Evolutionary conservation across 2,797 vertebrate species (phyloP).

Genomic region (Hemitrygon akajei): DNA sequence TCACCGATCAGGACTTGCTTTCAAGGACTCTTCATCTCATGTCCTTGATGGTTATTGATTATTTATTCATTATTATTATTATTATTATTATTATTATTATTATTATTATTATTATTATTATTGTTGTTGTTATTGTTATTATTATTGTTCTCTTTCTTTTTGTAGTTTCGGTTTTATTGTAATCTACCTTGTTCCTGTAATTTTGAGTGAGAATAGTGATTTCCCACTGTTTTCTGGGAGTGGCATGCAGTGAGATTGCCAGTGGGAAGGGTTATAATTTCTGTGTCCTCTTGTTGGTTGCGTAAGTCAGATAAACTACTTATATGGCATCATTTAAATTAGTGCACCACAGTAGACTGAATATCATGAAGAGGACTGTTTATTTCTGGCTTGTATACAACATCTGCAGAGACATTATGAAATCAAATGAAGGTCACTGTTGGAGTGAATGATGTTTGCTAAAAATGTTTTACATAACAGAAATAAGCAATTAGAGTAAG

Average conservation of each 20-base stretch:
- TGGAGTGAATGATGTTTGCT: background rate
- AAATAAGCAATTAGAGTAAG: background rate
- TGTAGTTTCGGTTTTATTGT: background rate
- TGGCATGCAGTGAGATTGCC: constrained; percentile 28
- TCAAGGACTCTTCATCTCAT: too few species aligned
- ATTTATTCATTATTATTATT: too few species aligned
- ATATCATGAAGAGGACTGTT: background rate
- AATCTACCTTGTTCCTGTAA: constrained; percentile 16
- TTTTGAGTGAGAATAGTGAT: constrained; percentile 26
- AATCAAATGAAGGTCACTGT: background rate
- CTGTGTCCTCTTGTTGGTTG: constrained; percentile 6
- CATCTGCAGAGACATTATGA: background rate
- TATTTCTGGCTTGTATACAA: background rate
- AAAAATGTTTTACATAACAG: background rate
- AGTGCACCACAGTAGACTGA: background rate
- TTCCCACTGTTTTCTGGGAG: constrained; percentile 12
- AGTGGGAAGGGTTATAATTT: constrained; percentile 21
- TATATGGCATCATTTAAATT: background rate
- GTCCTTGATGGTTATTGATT: too few species aligned
- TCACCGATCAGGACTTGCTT: too few species aligned
- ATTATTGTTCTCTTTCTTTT: too few species aligned
- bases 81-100: too few species aligned
- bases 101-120: too few species aligned
- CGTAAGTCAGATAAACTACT: constrained; percentile 14
- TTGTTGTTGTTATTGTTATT: too few species aligned